Conservation (phyloP, 2,113 vertebrate genomes). For the Cathartes aura region DNA sequence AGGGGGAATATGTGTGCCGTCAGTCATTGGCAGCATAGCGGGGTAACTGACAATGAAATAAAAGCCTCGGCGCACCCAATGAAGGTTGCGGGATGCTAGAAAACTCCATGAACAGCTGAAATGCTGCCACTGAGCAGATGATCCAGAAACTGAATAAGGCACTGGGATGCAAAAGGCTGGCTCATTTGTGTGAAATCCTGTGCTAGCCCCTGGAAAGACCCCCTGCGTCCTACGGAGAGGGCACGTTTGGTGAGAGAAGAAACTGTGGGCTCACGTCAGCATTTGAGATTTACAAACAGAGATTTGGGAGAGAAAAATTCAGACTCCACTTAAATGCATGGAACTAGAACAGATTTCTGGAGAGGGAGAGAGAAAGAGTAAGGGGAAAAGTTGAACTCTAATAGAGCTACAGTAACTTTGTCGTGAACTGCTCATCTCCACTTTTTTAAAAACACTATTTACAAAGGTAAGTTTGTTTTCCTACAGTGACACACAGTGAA, state of each 20-base stretch:
- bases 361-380: background rate
- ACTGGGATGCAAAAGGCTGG: background rate
- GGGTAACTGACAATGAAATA: constrained; percentile 14
- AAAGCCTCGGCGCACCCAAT: background rate
- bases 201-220: background rate
- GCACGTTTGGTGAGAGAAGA: background rate
- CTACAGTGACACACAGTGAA: background rate
- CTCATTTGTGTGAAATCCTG: background rate
- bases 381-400: background rate
- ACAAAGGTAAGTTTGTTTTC: background rate
- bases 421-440: background rate
- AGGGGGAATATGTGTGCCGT: constrained; percentile 3
- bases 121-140: background rate
- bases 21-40: constrained; percentile 23
- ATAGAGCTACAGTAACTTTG: background rate
- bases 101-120: background rate
- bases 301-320: background rate
- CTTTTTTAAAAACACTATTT: background rate
- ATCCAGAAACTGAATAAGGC: background rate
- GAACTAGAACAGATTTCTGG: background rate
- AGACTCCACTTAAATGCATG: background rate
- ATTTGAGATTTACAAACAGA: constrained; percentile 10
- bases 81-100: background rate
- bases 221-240: background rate
- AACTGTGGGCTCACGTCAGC: background rate